Percentiles rank a stretch among this genome's conserved stretches.
These are phyloP conservation scores for Fistularia commersonii DNA, from an alignment of 2,797 vertebrate genomes.

Conservation along the genomic window DNA sequence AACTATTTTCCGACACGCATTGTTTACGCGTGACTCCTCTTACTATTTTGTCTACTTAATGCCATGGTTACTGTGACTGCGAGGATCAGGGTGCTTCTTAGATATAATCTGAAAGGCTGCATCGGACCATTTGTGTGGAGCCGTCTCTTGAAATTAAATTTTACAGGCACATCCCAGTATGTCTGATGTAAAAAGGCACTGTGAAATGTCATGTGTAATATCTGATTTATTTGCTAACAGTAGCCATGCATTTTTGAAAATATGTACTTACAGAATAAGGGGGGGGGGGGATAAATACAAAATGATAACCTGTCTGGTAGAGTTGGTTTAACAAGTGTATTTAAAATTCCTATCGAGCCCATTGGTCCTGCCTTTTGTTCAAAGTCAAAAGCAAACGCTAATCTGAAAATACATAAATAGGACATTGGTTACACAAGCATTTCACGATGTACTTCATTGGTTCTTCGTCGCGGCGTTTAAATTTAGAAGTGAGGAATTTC, in stretches of 20 bases:
- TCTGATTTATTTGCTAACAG: too few relatives aligned
- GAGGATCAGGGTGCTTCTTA: constrained; percentile 5
- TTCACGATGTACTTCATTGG: not conserved
- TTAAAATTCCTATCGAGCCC: too few relatives aligned
- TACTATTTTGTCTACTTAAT: constrained; percentile 28
- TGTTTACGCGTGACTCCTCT: constrained; percentile 5
- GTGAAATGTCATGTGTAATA: too few relatives aligned
- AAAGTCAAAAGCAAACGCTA: too few relatives aligned
- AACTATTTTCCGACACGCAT: constrained; percentile 18
- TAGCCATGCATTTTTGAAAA: too few relatives aligned
- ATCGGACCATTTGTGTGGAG: constrained; percentile 14
- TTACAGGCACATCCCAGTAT: not conserved
- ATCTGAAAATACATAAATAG: too few relatives aligned
- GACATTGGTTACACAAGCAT: too few relatives aligned
- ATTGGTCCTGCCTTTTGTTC: too few relatives aligned
- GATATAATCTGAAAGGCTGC: constrained; percentile 6
- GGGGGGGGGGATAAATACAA: too few relatives aligned
- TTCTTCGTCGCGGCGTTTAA: not conserved
- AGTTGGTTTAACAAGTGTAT: too few relatives aligned
- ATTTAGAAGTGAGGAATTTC: constrained; percentile 5
- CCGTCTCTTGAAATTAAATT: constrained; percentile 6
- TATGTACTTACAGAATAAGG: too few relatives aligned
- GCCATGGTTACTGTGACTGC: constrained; percentile 17
- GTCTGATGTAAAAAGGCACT: not conserved
- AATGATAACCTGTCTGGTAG: too few relatives aligned